Conservation (phyloP, 1,140 invertebrate genomes). For the Sycophila sp. region DNA sequence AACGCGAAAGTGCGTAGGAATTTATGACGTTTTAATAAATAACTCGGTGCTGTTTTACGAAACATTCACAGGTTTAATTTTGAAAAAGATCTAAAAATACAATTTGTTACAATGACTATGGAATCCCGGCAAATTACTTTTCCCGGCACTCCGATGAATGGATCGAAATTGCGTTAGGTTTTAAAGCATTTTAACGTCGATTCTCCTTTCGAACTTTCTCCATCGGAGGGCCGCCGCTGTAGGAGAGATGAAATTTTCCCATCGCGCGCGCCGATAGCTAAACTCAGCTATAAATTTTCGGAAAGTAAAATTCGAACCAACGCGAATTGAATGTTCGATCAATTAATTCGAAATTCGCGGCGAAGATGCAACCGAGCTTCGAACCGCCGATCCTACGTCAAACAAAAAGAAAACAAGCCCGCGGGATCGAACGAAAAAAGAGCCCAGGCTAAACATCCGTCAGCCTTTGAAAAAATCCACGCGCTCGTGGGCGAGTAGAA, state of each 20-base stretch:
- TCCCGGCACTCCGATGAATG: neutral
- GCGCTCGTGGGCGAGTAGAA: conserved; percentile 12
- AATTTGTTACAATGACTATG: no score
- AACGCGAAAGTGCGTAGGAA: no score
- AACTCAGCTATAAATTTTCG: conserved; percentile 14
- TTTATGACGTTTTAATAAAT: no score
- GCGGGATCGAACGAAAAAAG: neutral
- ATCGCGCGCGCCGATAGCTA: neutral
- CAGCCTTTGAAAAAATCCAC: conserved; percentile 29
- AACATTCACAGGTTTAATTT: no score
- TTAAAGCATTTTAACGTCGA: neutral
- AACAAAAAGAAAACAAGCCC: neutral
- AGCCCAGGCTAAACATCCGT: neutral
- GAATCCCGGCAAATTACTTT: no score
- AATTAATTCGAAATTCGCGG: conserved; percentile 27
- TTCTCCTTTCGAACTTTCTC: neutral
- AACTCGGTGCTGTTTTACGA: no score
- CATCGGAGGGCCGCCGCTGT: neutral
- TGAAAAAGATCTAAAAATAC: no score
- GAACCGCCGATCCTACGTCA: no score
- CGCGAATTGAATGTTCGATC: conserved; percentile 27
- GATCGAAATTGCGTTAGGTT: neutral
- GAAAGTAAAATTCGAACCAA: conserved; percentile 14
- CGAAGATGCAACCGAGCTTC: no score
- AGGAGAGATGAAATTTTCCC: neutral